phyloP scores from a whole-genome alignment of 2,113 vertebrate species.

The Plecturocebus donacophilus region DNA sequence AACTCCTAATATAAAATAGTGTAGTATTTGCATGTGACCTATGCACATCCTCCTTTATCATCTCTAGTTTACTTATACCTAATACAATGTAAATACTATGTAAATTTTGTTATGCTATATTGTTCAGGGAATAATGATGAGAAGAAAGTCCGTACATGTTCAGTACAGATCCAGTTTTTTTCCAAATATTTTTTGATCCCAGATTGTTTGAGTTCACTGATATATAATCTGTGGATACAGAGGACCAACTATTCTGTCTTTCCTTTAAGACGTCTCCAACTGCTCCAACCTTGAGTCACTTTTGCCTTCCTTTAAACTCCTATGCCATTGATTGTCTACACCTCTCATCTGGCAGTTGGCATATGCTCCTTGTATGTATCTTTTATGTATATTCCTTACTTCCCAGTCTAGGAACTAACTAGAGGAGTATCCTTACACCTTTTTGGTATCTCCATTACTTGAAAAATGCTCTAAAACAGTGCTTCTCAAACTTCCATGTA shows the following conservation, averaged over 20 bases:
- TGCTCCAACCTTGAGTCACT: neutral
- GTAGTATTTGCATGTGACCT: neutral
- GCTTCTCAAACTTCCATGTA: neutral
- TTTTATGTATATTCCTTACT: neutral
- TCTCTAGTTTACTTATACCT: neutral
- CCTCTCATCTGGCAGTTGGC: neutral
- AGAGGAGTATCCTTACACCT: neutral
- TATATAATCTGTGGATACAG: neutral
- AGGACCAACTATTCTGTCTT: neutral
- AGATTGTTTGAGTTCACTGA: neutral
- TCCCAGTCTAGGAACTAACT: neutral
- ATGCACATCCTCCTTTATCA: neutral
- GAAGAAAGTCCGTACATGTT: neutral
- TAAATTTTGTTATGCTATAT: neutral
- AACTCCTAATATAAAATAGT: neutral
- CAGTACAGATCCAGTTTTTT: neutral
- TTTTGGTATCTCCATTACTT: neutral
- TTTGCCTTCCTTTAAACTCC: neutral
- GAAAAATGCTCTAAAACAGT: neutral
- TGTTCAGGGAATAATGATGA: neutral
- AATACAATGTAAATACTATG: neutral
- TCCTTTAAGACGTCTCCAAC: neutral
- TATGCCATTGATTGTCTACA: neutral
- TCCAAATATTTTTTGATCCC: neutral
- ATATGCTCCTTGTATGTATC: neutral